phyloP scores from a whole-genome alignment of 1,140 invertebrate species.

The Platyscapa corneri region DNA sequence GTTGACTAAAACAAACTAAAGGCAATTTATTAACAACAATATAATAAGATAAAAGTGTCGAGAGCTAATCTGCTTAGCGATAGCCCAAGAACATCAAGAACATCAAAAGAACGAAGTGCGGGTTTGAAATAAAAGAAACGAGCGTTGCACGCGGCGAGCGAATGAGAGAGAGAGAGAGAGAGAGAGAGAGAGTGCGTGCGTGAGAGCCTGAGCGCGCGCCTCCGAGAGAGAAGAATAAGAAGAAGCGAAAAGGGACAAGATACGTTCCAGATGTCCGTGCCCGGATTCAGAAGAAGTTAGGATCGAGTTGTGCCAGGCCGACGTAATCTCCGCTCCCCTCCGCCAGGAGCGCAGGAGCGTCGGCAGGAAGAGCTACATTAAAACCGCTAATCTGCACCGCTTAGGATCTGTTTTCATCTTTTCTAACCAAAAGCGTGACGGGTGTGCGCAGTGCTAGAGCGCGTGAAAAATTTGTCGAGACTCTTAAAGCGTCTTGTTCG shows the following conservation, averaged over 20 bases:
- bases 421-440: slow-evolving; percentile 14
- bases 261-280: slow-evolving; percentile 70
- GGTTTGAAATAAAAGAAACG: neutral
- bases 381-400: slow-evolving; percentile 70
- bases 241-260: slow-evolving; percentile 54
- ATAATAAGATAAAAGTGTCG: neutral
- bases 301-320: slow-evolving; percentile 61
- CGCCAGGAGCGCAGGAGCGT: slow-evolving; percentile 1
- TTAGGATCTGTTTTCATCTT: slow-evolving; percentile 51
- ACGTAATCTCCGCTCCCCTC: slow-evolving; percentile 3
- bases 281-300: slow-evolving; percentile 63
- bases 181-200: slow-evolving; percentile 11
- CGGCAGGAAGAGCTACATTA: slow-evolving; percentile 66
- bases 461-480: slow-evolving; percentile 39
- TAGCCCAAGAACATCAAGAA: slow-evolving; percentile 38
- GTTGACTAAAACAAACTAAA: neutral
- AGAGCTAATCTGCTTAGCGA: slow-evolving; percentile 13
- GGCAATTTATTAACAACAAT: neutral
- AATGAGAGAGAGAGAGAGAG: slow-evolving; percentile 10
- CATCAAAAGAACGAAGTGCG: neutral
- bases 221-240: slow-evolving; percentile 20
- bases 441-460: neutral
- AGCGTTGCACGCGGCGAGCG: too few relatives aligned
- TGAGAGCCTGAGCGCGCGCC: slow-evolving; percentile 46
- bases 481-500: slow-evolving; percentile 6